Conservation (phyloP, 2,888 invertebrate genomes). For the Adelognathus sp. region DNA sequence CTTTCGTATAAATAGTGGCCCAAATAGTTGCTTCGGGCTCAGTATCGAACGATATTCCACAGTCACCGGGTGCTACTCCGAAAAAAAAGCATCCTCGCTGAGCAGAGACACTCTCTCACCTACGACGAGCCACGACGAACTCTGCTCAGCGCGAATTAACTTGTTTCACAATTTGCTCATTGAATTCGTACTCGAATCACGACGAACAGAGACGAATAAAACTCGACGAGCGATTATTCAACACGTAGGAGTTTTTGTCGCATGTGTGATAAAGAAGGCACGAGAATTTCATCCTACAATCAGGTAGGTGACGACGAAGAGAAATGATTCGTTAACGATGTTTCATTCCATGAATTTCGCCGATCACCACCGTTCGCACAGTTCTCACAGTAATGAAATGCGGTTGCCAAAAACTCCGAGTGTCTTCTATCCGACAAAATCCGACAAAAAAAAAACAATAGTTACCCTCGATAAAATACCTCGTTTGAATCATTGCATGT, state of each 20-base stretch:
- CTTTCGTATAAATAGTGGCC: slow-evolving; percentile 78
- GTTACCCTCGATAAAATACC: no score
- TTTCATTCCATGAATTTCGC: no score
- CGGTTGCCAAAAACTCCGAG: no score
- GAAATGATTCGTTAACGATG: background rate
- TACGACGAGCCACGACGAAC: no score
- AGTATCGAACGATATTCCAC: slow-evolving; percentile 68
- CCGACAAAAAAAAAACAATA: background rate
- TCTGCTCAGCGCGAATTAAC: background rate
- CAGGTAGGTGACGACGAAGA: slow-evolving; percentile 77
- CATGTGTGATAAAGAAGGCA: slow-evolving; percentile 81
- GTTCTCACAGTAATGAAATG: no score
- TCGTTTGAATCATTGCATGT: no score
- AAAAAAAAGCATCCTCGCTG: background rate
- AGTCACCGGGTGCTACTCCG: slow-evolving; percentile 25
- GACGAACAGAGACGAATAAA: background rate
- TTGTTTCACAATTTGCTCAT: background rate
- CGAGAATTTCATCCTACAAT: slow-evolving; percentile 85
- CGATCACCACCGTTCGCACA: no score
- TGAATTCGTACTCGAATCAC: background rate
- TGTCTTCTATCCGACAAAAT: no score
- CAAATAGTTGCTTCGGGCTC: slow-evolving; percentile 73
- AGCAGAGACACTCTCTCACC: no score
- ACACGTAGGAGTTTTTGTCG: slow-evolving; percentile 64
- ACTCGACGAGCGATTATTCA: slow-evolving; percentile 45